Evolutionary conservation across 2,888 invertebrate genomes (phyloP).

Genomic region (Lasioglossum villosulum): DNA sequence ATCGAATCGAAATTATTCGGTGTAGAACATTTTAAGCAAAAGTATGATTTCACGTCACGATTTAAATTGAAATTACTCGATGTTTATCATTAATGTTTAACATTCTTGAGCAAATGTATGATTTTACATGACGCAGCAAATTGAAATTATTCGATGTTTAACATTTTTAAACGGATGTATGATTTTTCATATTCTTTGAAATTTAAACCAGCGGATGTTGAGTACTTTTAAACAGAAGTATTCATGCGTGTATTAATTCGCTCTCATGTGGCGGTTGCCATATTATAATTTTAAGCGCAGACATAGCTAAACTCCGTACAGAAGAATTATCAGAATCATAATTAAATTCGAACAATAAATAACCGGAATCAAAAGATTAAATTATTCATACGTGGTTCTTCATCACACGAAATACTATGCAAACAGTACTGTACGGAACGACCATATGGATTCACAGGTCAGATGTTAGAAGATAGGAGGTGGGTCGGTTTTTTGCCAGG

Average conservation of each 20-base stretch:
- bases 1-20: neutral
- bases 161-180: neutral
- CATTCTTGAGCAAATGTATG: neutral
- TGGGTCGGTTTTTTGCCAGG: constrained; percentile 8
- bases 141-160: neutral
- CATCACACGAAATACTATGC: neutral
- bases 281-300: neutral
- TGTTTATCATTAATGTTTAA: neutral
- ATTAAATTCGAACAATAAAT: neutral
- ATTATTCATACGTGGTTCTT: neutral
- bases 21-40: neutral
- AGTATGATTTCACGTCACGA: neutral
- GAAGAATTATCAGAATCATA: neutral
- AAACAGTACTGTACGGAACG: constrained; percentile 16
- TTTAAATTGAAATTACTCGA: neutral
- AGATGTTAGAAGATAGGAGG: constrained; percentile 4
- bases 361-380: neutral
- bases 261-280: neutral
- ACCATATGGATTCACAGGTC: constrained; percentile 61
- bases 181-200: neutral
- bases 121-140: neutral
- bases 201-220: neutral
- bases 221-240: no score
- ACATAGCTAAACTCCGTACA: neutral
- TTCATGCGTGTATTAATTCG: neutral